Evolutionary conservation across 2,113 vertebrate species (phyloP), one percentile per base, ranked within the genome.

Genomic region (Tachysurus vachellii): DNA sequence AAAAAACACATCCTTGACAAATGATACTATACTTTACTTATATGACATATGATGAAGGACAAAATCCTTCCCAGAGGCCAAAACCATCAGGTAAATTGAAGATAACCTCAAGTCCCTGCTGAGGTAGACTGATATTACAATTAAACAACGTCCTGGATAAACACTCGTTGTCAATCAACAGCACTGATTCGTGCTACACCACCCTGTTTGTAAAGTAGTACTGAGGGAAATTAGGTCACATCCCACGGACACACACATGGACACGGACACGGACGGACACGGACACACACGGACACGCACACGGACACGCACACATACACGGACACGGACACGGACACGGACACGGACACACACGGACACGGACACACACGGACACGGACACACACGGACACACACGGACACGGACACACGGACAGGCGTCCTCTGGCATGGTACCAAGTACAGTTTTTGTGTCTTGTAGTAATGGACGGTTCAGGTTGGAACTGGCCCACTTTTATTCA

Each of bases 61-160:
- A 70, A 53, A 85, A 57, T 59, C 77, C 13, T 36, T 87, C 28
- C 16, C 53, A 62, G 56, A 57, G 36, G 85, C 73, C 68, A 87
- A 88, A 85, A 59, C 85, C 71, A 91, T 89, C 83, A 87, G 80
- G 70, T 86, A 73, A 87, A 88, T 86, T 90, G 80, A 47, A 76
- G 76, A 80, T 5, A 31, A 53, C 86, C 28, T 86, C 47, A n/a
- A 26, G 42, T 64, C 66, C 28, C 81, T 80, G 87, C 84, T 31
- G 53, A 76, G 31, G 36, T 75, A 54, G 80, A 89, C 82, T 88
- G 73, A 88, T 81, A 82, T 70, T 62, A 77, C n/a, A 83, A 86
- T 90, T 90, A 87, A 89, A 88, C 23, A 26, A 86, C 64, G 66
- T 84, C 68, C 80, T 19, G 56, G 44, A 42, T 64, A 83, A 88